Evolutionary conservation across 2,113 vertebrate species (phyloP).

Genomic region (Saccopteryx leptura): DNA sequence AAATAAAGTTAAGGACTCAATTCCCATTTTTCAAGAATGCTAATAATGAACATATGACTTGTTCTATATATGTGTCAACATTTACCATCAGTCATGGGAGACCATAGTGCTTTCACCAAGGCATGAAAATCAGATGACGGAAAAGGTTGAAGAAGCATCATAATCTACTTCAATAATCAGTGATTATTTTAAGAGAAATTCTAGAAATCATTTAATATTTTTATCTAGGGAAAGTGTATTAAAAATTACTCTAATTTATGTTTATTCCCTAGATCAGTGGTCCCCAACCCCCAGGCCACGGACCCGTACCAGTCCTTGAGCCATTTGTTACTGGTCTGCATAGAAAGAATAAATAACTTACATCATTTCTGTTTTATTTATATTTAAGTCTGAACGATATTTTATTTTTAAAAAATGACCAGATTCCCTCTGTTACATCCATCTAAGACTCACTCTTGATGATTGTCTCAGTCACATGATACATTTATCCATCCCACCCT

Average conservation of each 20-base stretch:
- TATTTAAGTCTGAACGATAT: too few species aligned
- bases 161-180: not conserved
- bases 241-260: not conserved
- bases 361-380: too few species aligned
- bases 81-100: not conserved
- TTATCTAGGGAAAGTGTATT: not conserved
- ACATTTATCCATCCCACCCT: too few species aligned
- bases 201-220: not conserved
- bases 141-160: not conserved
- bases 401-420: too few species aligned
- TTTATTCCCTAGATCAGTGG: not conserved
- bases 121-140: not conserved
- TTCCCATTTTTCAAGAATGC: not conserved
- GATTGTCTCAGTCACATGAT: too few species aligned
- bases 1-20: not conserved
- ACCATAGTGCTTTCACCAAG: not conserved
- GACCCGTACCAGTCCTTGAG: too few species aligned
- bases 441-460: too few species aligned
- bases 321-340: too few species aligned
- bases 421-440: too few species aligned
- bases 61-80: not conserved
- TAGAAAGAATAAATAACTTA: too few species aligned
- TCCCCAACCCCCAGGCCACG: too few species aligned
- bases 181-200: not conserved
- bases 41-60: not conserved